Base-by-base conservation (phyloP, 2,113 vertebrate genomes). In the Amazona guildingii region DNA sequence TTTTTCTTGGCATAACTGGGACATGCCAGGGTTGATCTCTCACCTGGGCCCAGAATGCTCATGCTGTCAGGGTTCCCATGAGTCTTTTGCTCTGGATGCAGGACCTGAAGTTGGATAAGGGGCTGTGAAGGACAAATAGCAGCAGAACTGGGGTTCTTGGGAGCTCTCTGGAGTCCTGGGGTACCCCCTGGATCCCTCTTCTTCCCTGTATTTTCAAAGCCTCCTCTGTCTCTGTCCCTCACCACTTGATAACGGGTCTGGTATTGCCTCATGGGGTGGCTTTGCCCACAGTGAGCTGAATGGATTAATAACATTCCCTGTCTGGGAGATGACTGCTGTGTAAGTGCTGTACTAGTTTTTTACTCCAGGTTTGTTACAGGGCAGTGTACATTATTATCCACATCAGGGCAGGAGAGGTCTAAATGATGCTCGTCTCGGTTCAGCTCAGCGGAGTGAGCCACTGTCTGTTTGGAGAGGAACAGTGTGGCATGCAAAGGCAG, bases 361-460 rank as follows among this genome's bases (percentile, higher is more conserved):
- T 15, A 15, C n/a, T 44, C 18, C 4, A 25, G 44, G 57, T 54
- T 70, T 3, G 0, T 72, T 77, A 43, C 1, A 3, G 12, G 16
- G 18, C 27, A 41, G 72, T 4, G 5, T 59, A 29, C 39, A 16
- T 73, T 46, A 31, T 54, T 76, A 31, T 23, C 48, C 37, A 28
- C 37, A 35, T 59, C 25, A 48, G 49, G 43, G 18, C 7, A 27
- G 21, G 28, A 17, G 17, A 9, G 16, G 5, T 41, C 55, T n/a
- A 66, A 48, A 43, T 0, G 2, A 37, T 33, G 19, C 19, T 70
- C 0, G 0, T 54, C 39, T 66, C 1, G 1, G 12, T 31, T 64
- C 5, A 24, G 75, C 61, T 46, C 63, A 46, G 49, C 19, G 10
- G 6, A 54, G 68, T 16, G 9, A 90, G 82, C 39, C 6, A 16